phyloP scores from a whole-genome alignment of 2,113 vertebrate genomes.

The Cynoglossus semilaevis region DNA sequence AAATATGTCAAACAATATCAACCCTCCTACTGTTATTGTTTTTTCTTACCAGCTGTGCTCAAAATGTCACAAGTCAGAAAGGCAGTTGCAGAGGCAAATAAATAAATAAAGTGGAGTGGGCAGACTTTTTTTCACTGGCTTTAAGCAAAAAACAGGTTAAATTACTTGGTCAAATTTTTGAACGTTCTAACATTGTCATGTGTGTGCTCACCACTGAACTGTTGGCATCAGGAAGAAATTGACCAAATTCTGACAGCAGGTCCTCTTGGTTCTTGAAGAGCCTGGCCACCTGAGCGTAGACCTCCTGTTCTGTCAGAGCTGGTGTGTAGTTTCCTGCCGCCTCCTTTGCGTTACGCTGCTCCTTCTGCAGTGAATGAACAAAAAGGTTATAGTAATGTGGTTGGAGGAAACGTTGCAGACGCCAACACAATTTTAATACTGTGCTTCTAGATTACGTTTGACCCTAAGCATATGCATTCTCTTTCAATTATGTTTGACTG shows the following conservation, averaged over 20 bases:
- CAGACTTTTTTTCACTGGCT: no score
- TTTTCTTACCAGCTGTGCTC: no score
- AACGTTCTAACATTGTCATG: no score
- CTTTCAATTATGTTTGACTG: neutral
- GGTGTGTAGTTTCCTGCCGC: conserved; percentile 96
- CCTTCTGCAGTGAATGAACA: conserved; percentile 78
- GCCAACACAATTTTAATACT: neutral
- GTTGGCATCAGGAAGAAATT: conserved; percentile 97
- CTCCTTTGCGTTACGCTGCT: conserved; percentile 98
- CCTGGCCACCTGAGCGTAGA: conserved; percentile 94
- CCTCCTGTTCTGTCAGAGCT: conserved; percentile 93
- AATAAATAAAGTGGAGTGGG: no score
- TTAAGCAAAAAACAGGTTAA: no score
- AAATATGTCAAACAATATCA: no score
- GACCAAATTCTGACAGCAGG: conserved; percentile 94
- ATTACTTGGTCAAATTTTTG: no score
- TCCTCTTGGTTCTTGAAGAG: conserved; percentile 99
- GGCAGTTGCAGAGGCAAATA: no score
- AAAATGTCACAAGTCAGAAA: no score
- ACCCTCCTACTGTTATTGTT: no score
- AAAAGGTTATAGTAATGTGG: neutral
- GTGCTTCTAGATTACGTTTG: no score
- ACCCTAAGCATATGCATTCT: neutral
- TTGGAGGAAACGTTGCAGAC: neutral
- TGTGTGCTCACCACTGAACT: conserved; percentile 89